Evolutionary conservation across 2,113 vertebrate genomes (phyloP), one percentile per base, ranked within the genome.

Genomic region (Xenopus borealis): DNA sequence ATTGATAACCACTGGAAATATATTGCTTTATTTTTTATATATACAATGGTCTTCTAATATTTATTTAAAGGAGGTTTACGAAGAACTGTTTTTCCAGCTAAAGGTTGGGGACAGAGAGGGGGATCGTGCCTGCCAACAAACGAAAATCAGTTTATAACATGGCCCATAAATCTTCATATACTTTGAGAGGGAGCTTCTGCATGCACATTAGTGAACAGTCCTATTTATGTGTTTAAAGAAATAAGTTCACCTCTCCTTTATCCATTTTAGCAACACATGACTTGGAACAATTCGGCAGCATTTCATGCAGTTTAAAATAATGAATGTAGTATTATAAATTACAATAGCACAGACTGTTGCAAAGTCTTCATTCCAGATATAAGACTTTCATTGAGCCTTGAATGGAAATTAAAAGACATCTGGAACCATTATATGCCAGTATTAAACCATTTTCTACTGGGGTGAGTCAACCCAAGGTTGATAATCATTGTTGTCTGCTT

Each of bases 211-310:
- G 8, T 61, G 19, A 23, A 7, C 27, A 59, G 66, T 20, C n/a
- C n/a, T 14, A 14, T 40, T 17, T 65, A n/a, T 30, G 66, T 4
- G 12, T 20, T 62, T 69, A 4, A 64, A 50, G 45, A n/a, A 53
- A 46, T 47, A 58, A 46, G 23, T 75, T 30, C 13, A 69, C 27
- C 46, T 44, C 14, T n/a, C 58, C 10, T 44, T 55, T 75, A 75
- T 75, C 66, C 66, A 75, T 13, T 40, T 16, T 14, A 40, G 27
- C 46, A 62, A 46, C 58, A 68, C 66, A 62, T 75, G 73, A 75
- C 73, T 75, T 75, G 73, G 73, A 75, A 75, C 72, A 69, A 44
- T 40, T 33, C 18, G 10, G 33, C n/a, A 17, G 46, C 46, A 62
- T 75, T 69, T 75, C 8, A 67, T 68, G 44, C 57, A 57, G 58